Conservation (phyloP, 2,888 invertebrate species). For the Ennomos erosarius region DNA sequence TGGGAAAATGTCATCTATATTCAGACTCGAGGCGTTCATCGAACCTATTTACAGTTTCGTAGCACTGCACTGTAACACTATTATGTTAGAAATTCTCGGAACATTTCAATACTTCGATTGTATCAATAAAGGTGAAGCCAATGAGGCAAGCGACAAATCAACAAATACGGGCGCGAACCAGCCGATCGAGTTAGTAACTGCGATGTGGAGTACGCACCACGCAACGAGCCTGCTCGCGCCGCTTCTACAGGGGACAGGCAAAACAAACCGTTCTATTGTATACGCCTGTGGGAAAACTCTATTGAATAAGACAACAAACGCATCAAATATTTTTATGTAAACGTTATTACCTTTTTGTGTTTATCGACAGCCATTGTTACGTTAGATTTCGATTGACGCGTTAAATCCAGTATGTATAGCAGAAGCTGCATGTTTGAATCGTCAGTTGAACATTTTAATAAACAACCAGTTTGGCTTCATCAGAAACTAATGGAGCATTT, state of each 20-base stretch:
- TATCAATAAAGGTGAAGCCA: conserved; percentile 55
- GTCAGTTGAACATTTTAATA: conserved; percentile 16
- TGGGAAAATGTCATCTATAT: conserved; percentile 59
- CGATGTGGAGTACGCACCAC: conserved; percentile 45
- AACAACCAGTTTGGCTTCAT: conserved; percentile 7
- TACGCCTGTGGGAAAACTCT: conserved; percentile 73
- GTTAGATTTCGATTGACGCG: conserved; percentile 28
- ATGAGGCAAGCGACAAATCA: conserved; percentile 39
- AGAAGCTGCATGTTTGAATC: conserved; percentile 8
- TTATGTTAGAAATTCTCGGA: conserved; percentile 22
- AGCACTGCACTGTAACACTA: conserved; percentile 47
- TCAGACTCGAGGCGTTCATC: conserved; percentile 64
- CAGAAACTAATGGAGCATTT: conserved; percentile 17
- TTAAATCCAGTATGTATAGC: conserved; percentile 15
- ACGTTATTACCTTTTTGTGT: conserved; percentile 38
- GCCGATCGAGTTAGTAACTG: conserved; percentile 67
- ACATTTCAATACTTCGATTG: conserved; percentile 37
- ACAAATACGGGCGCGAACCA: conserved; percentile 65
- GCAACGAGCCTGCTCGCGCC: conserved; percentile 55
- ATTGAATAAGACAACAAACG: conserved; percentile 69
- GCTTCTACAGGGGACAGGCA: conserved; percentile 58
- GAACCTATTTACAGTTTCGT: conserved; percentile 46
- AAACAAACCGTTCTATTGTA: conserved; percentile 77
- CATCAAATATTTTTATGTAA: conserved; percentile 51
- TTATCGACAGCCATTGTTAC: conserved; percentile 35